phyloP scores from a whole-genome alignment of 2,113 vertebrate genomes.

The Vidua chalybeata region DNA sequence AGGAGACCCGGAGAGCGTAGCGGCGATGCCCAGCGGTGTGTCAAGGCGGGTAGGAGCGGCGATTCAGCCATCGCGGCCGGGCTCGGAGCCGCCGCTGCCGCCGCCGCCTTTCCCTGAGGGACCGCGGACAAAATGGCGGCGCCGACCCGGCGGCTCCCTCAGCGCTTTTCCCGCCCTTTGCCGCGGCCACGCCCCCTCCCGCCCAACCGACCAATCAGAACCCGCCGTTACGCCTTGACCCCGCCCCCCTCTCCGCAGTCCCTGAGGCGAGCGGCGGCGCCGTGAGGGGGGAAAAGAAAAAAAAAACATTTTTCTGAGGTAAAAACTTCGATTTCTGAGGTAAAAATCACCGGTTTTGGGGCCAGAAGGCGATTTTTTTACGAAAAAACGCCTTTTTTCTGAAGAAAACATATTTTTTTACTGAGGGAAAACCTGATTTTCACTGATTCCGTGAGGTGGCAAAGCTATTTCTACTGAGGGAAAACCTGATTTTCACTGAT shows the following conservation, averaged over 20 bases:
- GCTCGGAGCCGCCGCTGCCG: no score
- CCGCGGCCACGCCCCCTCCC: no score
- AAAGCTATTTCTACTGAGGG: no score
- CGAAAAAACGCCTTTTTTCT: accelerated
- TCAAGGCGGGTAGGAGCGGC: no score
- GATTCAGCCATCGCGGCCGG: no score
- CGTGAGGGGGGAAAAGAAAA: no score
- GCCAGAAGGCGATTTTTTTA: accelerated
- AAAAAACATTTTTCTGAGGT: neutral
- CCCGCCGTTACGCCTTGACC: no score
- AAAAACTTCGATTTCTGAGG: neutral
- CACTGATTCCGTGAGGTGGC: no score
- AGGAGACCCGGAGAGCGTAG: neutral
- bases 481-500: neutral
- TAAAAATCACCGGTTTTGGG: neutral
- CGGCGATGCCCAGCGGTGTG: neutral
- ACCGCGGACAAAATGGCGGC: neutral
- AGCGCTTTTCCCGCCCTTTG: neutral
- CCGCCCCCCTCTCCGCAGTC: neutral
- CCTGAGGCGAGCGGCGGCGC: neutral
- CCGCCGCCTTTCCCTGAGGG: neutral
- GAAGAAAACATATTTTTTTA: neutral
- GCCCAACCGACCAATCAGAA: neutral
- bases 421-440: no score
- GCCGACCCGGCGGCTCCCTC: neutral